Evolutionary conservation across 2,888 invertebrate genomes (phyloP), one percentile per base, ranked within the genome.

Genomic region (Oscheius sp.): DNA sequence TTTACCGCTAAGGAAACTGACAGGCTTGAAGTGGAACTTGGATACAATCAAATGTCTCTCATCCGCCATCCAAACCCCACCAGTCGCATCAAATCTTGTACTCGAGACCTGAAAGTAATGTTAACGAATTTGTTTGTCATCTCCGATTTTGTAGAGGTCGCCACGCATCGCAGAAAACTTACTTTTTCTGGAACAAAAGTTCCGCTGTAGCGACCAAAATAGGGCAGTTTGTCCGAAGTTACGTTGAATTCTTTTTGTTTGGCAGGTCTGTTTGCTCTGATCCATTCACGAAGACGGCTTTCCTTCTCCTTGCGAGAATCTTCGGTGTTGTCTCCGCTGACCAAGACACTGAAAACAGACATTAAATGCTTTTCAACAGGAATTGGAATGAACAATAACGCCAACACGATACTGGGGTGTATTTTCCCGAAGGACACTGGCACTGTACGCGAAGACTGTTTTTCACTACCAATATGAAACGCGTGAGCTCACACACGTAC

Each of bases 171-270:
- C 32, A 29, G 57, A 58, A 51, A 29, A 48, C 32, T 42, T 62
- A 84, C 85, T 74, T 84, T 78, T 65, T 83, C 83, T 3, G 82
- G 81, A 53, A 68, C 53, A 66, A 89, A 84, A 57, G 82, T 84
- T 47, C 88, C 88, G 51, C 86, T 83, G 74, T 88, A 89, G 55
- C 80, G 82, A 47, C 89, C 88, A 63, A 86, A 88, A 66, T 88
- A 89, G 9, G 88, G 88, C 33, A 88, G 70, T 57, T 85, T 84
- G 55, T 87, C 87, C 1, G 79, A 57, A 47, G 78, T 74, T 2
- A 75, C 70, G 10, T 66, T 70, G 33, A 65, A 53, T 53, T 82
- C 78, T 3, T 78, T 58, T 2, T 77, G 58, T 65, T 77, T 80
- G 21, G 76, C 74, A 0, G 87, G 87, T 21, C 88, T 79, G 42